Conservation (phyloP, 2,888 invertebrate species). For the Elysia crispata region DNA sequence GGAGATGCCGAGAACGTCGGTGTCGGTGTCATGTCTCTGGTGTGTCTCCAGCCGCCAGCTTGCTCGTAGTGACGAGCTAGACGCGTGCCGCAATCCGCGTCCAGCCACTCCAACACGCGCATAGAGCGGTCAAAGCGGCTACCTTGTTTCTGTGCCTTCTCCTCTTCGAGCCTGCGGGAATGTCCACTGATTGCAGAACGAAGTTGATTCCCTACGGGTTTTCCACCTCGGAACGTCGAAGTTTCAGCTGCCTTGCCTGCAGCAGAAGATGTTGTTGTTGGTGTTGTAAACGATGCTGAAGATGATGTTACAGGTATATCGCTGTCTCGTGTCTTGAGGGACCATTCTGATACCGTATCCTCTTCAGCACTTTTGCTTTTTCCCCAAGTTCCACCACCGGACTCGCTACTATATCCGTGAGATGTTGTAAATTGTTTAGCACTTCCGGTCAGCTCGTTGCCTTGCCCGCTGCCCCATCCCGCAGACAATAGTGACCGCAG, state of each 20-base stretch:
- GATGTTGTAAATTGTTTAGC: not conserved
- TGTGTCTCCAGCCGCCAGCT: conserved; percentile 42
- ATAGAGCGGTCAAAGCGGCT: conserved; percentile 44
- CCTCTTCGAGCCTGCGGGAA: conserved; percentile 12
- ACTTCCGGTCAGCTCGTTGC: not conserved
- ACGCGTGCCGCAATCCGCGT: conserved; percentile 45
- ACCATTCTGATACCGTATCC: not conserved
- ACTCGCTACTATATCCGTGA: not conserved
- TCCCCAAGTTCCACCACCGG: not conserved
- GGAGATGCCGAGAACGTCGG: not conserved
- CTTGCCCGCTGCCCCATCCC: conserved; percentile 25
- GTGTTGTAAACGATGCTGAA: too few species aligned
- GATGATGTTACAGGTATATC: not conserved
- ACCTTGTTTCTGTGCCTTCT: conserved; percentile 12
- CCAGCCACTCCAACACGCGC: conserved; percentile 48
- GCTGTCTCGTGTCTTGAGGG: conserved; percentile 11
- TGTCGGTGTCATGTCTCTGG: not conserved
- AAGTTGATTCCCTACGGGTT: too few species aligned
- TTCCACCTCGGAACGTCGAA: conserved; percentile 32
- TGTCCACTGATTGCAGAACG: too few species aligned
- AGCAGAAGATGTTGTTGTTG: not conserved
- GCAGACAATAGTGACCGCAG: conserved; percentile 39
- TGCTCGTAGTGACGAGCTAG: conserved; percentile 45
- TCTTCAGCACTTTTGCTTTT: conserved; percentile 18
- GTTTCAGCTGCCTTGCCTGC: conserved; percentile 3